These are phyloP conservation scores for Mallotus villosus DNA, from an alignment of 2,797 vertebrate genomes.

Conservation along the genomic window DNA sequence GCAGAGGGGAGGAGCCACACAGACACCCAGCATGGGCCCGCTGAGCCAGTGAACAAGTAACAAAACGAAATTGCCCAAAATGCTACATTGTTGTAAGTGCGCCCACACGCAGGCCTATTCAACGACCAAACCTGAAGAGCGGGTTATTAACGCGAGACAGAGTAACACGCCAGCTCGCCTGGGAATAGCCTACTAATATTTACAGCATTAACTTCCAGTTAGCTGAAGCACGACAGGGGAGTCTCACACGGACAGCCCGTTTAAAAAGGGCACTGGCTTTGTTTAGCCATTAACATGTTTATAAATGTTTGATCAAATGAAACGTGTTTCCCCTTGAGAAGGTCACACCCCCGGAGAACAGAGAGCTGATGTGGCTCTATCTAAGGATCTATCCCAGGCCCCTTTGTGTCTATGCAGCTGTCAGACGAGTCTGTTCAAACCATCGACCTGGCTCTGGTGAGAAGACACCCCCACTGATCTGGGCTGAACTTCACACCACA, in stretches of 20 bases:
- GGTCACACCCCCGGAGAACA: constrained; percentile 4
- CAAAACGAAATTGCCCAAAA: too few relatives aligned
- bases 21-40: background rate
- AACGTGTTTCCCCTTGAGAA: constrained; percentile 1
- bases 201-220: too few relatives aligned
- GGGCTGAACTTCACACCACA: background rate
- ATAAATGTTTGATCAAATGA: constrained; percentile 5
- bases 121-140: background rate
- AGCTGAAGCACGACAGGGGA: background rate
- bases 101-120: background rate
- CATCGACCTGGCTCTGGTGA: too few relatives aligned
- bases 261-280: background rate
- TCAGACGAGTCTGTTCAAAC: background rate
- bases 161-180: too few relatives aligned
- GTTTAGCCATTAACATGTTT: constrained; percentile 5
- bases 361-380: background rate
- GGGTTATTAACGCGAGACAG: background rate
- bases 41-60: too few relatives aligned
- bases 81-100: too few relatives aligned
- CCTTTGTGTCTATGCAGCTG: background rate
- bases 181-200: too few relatives aligned
- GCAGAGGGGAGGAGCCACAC: constrained; percentile 4
- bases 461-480: background rate
- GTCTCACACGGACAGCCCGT: background rate
- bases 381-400: too few relatives aligned